These are phyloP conservation scores for Montipora cactus DNA, from an alignment of 64 coral and sea anemone species.

Conservation along the genomic window DNA sequence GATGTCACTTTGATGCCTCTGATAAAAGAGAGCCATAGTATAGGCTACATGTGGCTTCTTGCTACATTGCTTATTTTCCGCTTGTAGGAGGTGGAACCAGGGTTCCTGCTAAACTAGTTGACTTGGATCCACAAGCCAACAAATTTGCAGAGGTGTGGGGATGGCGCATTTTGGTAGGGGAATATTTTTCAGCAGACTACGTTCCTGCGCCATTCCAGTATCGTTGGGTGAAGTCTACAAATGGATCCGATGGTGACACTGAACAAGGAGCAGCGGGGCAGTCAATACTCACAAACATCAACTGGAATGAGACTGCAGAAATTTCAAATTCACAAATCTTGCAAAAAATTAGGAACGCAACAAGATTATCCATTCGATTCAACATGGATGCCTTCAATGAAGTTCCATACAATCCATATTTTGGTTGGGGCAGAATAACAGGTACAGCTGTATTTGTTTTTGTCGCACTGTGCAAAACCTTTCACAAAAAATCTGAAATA, in stretches of 20 bases:
- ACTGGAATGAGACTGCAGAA: background rate
- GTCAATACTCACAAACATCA: slow-evolving; percentile 8
- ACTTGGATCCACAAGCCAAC: slow-evolving; percentile 26
- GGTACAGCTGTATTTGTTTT: background rate
- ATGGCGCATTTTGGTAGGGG: slow-evolving; percentile 3
- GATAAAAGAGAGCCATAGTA: background rate
- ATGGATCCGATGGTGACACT: background rate
- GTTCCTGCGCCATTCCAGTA: slow-evolving; percentile 2
- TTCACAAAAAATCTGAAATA: no score
- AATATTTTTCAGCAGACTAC: slow-evolving; percentile 29
- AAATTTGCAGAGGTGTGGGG: slow-evolving; percentile 20
- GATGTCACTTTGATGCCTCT: no score
- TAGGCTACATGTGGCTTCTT: background rate
- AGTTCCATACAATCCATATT: background rate
- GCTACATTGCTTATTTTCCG: no score
- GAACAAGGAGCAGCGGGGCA: slow-evolving; percentile 6
- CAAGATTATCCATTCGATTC: slow-evolving; percentile 44
- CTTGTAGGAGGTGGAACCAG: slow-evolving; percentile 5
- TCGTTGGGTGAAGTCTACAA: background rate
- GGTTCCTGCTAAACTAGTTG: slow-evolving; percentile 15
- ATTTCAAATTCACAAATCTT: background rate
- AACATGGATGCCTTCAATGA: slow-evolving; percentile 43
- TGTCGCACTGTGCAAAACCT: no score
- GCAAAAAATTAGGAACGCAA: background rate
- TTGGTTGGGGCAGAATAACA: slow-evolving; percentile 46